Evolutionary conservation across 2,888 invertebrate genomes (phyloP).

Genomic region (Harmothoe impar): DNA sequence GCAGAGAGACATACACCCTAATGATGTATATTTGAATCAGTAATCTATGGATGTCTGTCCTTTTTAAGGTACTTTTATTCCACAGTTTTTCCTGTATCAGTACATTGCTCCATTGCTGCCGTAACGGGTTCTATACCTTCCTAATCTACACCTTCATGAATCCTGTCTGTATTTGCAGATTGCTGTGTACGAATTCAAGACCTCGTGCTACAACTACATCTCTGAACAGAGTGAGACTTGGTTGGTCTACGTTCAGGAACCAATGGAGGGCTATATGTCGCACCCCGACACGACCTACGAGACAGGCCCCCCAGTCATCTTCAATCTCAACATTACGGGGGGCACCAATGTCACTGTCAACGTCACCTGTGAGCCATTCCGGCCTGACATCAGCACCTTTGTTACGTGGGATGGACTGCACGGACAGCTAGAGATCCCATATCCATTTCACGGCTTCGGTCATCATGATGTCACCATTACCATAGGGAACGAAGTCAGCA

Average conservation of each 20-base stretch:
- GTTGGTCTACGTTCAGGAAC: not conserved
- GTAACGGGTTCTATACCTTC: no score
- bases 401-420: not conserved
- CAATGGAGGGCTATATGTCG: not conserved
- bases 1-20: no score
- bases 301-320: not conserved
- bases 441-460: not conserved
- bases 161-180: not conserved
- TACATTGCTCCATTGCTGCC: no score
- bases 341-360: not conserved
- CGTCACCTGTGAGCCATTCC: not conserved
- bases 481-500: not conserved
- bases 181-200: not conserved
- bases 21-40: no score
- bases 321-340: not conserved
- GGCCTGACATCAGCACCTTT: not conserved
- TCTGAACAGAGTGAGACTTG: not conserved
- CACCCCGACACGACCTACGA: not conserved
- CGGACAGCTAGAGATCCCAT: not conserved
- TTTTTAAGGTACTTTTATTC: no score
- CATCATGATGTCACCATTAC: slow-evolving; percentile 5
- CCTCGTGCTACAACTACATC: not conserved
- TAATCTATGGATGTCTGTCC: no score
- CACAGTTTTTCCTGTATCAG: no score
- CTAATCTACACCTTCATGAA: no score